These are phyloP conservation scores for Metopia argyrocephala DNA, from an alignment of 2,888 invertebrate species.

Conservation along the genomic window DNA sequence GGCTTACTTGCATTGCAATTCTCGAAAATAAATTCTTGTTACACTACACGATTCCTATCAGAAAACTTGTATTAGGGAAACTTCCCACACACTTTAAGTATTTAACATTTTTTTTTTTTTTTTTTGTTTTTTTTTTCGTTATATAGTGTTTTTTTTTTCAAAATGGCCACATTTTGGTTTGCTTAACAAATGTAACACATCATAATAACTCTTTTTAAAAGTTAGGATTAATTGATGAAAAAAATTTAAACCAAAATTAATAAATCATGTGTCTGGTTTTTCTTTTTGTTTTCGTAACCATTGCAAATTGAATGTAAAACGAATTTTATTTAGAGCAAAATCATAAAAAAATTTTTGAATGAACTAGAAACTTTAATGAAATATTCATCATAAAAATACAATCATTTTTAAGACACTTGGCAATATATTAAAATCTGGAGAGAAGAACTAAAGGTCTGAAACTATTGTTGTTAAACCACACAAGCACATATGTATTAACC, in stretches of 20 bases:
- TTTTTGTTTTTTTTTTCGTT: no score
- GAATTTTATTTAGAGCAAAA: slow-evolving; percentile 53
- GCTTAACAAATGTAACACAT: slow-evolving; percentile 7
- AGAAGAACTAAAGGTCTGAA: neutral
- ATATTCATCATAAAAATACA: slow-evolving; percentile 38
- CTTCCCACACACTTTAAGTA: no score
- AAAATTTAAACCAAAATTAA: no score
- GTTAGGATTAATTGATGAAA: no score
- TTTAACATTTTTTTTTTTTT: no score
- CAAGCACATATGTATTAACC: neutral
- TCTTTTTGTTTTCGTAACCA: no score
- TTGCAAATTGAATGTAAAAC: neutral
- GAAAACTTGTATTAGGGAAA: no score
- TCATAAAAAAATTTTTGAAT: slow-evolving; percentile 59
- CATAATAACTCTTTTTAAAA: slow-evolving; percentile 10
- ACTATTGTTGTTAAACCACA: slow-evolving; percentile 22
- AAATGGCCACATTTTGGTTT: slow-evolving; percentile 9
- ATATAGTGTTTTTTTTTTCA: no score
- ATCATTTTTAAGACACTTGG: slow-evolving; percentile 23
- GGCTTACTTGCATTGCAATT: no score
- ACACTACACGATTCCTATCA: no score
- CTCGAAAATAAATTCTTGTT: no score
- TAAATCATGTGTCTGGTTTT: no score
- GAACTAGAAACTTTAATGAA: slow-evolving; percentile 22
- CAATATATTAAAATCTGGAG: slow-evolving; percentile 14